phyloP scores from a whole-genome alignment of 2,888 invertebrate species.

The Melieria omissa region DNA sequence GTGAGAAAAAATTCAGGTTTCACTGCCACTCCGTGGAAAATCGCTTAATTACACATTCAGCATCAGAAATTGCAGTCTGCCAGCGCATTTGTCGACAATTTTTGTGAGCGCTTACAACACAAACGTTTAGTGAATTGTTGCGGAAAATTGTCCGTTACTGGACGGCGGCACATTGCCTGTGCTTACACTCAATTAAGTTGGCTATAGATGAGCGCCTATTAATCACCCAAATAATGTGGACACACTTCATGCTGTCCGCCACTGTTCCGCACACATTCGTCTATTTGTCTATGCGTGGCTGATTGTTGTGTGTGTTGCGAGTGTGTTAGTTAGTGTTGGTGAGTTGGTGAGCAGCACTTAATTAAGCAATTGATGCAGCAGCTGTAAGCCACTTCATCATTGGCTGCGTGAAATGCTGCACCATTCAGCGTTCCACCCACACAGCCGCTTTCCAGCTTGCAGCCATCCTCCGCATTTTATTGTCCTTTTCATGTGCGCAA shows the following conservation, averaged over 20 bases:
- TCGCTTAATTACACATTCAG: too few relatives aligned
- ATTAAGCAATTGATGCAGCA: not conserved
- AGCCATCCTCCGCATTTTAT: not conserved
- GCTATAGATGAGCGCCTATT: slow-evolving; percentile 6
- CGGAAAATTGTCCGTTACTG: too few relatives aligned
- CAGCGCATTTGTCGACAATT: too few relatives aligned
- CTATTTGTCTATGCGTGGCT: not conserved
- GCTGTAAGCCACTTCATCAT: not conserved
- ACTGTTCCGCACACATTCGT: too few relatives aligned
- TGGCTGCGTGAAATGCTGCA: not conserved
- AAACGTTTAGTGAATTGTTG: too few relatives aligned
- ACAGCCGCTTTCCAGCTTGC: too few relatives aligned
- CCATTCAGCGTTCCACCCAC: too few relatives aligned
- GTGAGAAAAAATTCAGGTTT: too few relatives aligned
- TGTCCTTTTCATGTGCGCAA: not conserved
- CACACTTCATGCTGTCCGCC: not conserved
- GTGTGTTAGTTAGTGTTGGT: not conserved
- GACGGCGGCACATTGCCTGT: too few relatives aligned
- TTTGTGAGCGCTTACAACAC: too few relatives aligned
- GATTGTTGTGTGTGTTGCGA: not conserved
- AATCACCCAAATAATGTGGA: slow-evolving; percentile 4
- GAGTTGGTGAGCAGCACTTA: not conserved
- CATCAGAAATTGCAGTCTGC: too few relatives aligned
- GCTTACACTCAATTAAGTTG: not conserved
- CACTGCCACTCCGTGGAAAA: too few relatives aligned